Evolutionary conservation across 2,113 vertebrate species (phyloP).

Genomic region (Oreochromis spilurus): DNA sequence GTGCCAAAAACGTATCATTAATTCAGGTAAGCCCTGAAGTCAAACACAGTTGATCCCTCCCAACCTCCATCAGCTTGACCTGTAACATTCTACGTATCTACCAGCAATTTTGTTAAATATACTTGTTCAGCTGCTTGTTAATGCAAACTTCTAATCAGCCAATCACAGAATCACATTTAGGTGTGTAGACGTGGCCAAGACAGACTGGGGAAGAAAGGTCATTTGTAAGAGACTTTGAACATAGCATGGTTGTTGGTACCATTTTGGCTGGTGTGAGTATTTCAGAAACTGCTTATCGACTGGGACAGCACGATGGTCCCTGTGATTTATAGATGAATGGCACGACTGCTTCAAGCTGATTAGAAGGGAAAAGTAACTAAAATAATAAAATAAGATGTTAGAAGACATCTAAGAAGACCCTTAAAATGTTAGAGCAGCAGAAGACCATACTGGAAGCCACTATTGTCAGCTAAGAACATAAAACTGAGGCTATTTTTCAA

Average conservation of each 20-base stretch:
- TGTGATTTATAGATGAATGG: background rate
- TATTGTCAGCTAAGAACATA: background rate
- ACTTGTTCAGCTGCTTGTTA: rapidly evolving
- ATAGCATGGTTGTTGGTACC: background rate
- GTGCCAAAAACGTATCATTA: background rate
- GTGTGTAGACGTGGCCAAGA: background rate
- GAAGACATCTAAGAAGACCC: background rate
- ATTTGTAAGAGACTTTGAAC: background rate
- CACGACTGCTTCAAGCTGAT: background rate
- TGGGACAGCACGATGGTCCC: background rate
- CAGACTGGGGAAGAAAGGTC: background rate
- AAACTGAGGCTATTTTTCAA: background rate
- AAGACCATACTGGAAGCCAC: background rate
- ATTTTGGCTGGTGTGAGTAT: background rate
- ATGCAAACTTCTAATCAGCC: background rate
- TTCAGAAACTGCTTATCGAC: background rate
- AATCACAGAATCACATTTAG: background rate
- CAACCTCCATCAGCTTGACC: rapidly evolving
- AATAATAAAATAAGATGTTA: background rate
- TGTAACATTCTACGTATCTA: rapidly evolving
- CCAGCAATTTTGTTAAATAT: background rate
- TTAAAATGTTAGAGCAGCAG: background rate
- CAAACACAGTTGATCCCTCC: background rate
- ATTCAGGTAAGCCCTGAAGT: background rate
- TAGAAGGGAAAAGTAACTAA: background rate